Percentiles rank a stretch among this genome's conserved stretches.
Conservation (phyloP, 2,888 invertebrate genomes). For the Gari tellinella region DNA sequence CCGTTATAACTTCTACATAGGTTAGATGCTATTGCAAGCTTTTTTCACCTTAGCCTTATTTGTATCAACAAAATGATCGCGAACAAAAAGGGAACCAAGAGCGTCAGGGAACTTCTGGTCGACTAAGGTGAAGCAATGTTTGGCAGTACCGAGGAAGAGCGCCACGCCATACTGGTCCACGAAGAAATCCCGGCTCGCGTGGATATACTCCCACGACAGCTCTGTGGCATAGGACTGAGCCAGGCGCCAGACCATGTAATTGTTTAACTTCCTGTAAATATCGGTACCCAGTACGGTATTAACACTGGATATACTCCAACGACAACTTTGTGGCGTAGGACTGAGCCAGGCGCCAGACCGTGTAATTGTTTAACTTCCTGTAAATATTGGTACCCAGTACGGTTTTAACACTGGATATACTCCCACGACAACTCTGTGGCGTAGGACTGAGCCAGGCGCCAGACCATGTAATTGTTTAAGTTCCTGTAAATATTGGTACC, state of each 20-base stretch:
- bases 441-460: slow-evolving; percentile 87
- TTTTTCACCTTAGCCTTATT: slow-evolving; percentile 73
- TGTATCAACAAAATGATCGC: slow-evolving; percentile 68
- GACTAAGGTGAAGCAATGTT: slow-evolving; percentile 71
- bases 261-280: slow-evolving; percentile 86
- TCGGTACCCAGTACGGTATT: neutral
- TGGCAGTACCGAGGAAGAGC: slow-evolving; percentile 70
- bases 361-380: slow-evolving; percentile 87
- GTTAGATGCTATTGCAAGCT: no score
- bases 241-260: slow-evolving; percentile 87
- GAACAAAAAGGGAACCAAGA: slow-evolving; percentile 72
- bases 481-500: slow-evolving; percentile 82
- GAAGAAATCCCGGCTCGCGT: slow-evolving; percentile 75
- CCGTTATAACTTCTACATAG: no score
- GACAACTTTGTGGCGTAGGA: slow-evolving; percentile 87
- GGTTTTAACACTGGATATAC: no score
- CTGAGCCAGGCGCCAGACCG: slow-evolving; percentile 87
- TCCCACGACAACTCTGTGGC: slow-evolving; percentile 86
- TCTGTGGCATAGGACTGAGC: slow-evolving; percentile 86
- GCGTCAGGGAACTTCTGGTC: slow-evolving; percentile 68
- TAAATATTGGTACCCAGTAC: slow-evolving; percentile 31
- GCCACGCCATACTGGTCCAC: slow-evolving; percentile 68
- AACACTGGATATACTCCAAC: slow-evolving; percentile 83
- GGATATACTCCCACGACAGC: slow-evolving; percentile 85
- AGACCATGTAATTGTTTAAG: slow-evolving; percentile 87